Evolutionary conservation across 2,888 invertebrate genomes (phyloP).

Genomic region (Xanthorhoe spadicearia): DNA sequence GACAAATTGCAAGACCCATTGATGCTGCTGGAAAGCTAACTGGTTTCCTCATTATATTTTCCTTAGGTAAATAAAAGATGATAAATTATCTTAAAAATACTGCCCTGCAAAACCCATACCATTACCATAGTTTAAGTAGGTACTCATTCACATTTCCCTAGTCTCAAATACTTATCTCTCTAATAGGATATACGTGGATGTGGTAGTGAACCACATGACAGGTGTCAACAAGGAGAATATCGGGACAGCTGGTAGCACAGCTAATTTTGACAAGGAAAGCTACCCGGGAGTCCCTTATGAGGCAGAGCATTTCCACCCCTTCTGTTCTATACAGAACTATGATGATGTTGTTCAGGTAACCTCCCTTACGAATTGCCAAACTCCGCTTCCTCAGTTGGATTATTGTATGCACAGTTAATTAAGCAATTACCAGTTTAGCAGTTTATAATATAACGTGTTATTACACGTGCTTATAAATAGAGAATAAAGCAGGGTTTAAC

Average conservation of each 20-base stretch:
- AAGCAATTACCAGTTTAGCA: no score
- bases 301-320: slow-evolving; percentile 83
- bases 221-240: slow-evolving; percentile 72
- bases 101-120: background rate
- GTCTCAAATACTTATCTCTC: background rate
- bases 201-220: slow-evolving; percentile 92
- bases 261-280: slow-evolving; percentile 69
- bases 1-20: no score
- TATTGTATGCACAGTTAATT: no score
- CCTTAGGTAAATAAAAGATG: no score
- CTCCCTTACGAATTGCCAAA: no score
- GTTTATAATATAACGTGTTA: no score
- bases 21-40: no score
- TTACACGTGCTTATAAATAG: no score
- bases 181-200: slow-evolving; percentile 88
- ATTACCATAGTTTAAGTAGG: background rate
- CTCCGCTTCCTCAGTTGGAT: no score
- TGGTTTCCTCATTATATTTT: no score
- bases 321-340: slow-evolving; percentile 77
- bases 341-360: slow-evolving; percentile 83
- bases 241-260: slow-evolving; percentile 86
- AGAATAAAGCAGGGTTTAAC: no score
- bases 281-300: slow-evolving; percentile 85
- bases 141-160: background rate
- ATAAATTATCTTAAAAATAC: no score